These are phyloP conservation scores for Grus americana DNA, from an alignment of 2,113 vertebrate species.

Conservation along the genomic window DNA sequence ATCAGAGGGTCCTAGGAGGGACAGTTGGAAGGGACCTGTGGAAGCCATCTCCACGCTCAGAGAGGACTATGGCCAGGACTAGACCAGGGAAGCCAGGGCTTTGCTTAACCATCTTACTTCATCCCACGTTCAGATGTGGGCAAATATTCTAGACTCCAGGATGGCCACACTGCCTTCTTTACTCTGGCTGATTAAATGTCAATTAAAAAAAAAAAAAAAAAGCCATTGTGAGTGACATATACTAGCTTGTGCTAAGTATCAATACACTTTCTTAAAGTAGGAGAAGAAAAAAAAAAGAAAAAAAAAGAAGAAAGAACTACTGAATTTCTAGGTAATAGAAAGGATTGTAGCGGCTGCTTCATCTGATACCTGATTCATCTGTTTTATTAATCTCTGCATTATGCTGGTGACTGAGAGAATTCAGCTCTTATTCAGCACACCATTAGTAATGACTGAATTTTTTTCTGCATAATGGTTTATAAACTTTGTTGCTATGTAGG, in stretches of 20 bases:
- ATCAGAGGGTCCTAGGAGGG: too few relatives aligned
- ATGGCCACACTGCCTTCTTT: background rate
- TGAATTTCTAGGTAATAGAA: background rate
- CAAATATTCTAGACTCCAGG: background rate
- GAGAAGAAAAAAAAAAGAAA: accelerated
- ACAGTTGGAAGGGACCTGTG: background rate
- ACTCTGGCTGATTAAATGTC: background rate
- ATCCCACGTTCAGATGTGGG: background rate
- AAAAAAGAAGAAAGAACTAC: background rate
- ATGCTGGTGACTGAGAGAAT: background rate
- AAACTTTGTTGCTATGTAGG: background rate
- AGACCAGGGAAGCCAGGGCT: background rate
- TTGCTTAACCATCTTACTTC: background rate
- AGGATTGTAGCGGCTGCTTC: background rate
- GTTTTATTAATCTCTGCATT: background rate
- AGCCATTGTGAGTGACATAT: background rate
- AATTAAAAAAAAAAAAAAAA: background rate
- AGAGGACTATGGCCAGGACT: background rate
- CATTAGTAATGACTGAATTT: background rate
- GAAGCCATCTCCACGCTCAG: background rate
- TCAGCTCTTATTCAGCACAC: background rate
- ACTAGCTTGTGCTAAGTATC: background rate
- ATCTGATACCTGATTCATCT: background rate
- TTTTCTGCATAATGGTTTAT: background rate
- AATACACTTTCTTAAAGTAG: background rate